Percentiles rank a stretch among this genome's conserved stretches.
Conservation (phyloP, 2,888 invertebrate species). For the Gonocerus acuteangulatus region DNA sequence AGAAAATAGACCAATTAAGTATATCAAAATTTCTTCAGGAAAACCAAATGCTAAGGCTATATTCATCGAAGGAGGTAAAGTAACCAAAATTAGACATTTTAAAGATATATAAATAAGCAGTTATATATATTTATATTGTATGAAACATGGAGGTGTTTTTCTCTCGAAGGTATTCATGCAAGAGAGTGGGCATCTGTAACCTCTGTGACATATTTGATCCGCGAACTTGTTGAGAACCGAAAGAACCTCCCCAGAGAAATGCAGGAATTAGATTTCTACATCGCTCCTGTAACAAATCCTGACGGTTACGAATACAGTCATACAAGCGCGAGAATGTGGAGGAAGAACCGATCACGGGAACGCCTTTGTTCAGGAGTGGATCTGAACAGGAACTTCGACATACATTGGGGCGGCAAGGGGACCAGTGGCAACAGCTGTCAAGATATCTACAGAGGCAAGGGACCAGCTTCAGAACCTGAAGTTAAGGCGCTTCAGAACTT, state of each 20-base stretch:
- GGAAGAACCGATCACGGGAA: slow-evolving; percentile 45
- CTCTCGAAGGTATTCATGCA: slow-evolving; percentile 61
- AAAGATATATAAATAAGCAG: no score
- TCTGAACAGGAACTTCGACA: slow-evolving; percentile 76
- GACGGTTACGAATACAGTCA: slow-evolving; percentile 84
- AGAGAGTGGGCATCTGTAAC: slow-evolving; percentile 84
- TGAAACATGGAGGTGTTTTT: neutral
- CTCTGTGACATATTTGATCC: slow-evolving; percentile 64
- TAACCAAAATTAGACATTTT: no score
- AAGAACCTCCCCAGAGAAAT: slow-evolving; percentile 60
- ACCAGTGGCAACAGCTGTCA: slow-evolving; percentile 48
- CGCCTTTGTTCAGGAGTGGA: slow-evolving; percentile 63
- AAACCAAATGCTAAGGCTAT: slow-evolving; percentile 42
- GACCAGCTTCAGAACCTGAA: slow-evolving; percentile 47
- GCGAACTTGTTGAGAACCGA: slow-evolving; percentile 60
- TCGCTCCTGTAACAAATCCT: slow-evolving; percentile 49
- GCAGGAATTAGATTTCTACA: slow-evolving; percentile 50
- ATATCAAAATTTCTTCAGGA: slow-evolving; percentile 44
- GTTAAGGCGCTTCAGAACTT: slow-evolving; percentile 47
- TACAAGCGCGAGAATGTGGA: slow-evolving; percentile 58
- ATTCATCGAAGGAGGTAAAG: slow-evolving; percentile 46
- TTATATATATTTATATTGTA: no score
- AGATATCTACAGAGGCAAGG: slow-evolving; percentile 45
- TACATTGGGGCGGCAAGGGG: slow-evolving; percentile 43
- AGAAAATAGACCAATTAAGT: slow-evolving; percentile 66